Percentiles rank a stretch among this genome's conserved stretches.
Conservation (phyloP, 2,888 invertebrate species). For the Endomychus coccineus region DNA sequence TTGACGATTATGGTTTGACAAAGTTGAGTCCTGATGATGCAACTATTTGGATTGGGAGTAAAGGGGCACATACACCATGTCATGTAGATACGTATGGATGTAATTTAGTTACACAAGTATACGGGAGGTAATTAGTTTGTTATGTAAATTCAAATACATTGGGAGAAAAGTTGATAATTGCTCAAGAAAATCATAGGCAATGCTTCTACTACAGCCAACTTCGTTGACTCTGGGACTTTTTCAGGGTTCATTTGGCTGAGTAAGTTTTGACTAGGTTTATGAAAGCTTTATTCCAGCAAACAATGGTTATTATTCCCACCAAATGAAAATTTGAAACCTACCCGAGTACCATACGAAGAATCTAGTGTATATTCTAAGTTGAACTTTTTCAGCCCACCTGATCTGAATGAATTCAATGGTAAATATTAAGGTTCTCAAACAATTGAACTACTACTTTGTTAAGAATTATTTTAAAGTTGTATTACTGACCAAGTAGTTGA, state of each 20-base stretch:
- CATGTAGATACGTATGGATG: slow-evolving; percentile 93
- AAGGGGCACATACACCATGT: slow-evolving; percentile 85
- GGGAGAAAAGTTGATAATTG: too few species aligned
- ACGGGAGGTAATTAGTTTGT: slow-evolving; percentile 8
- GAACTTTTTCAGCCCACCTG: slow-evolving; percentile 65
- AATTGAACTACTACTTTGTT: slow-evolving; percentile 2
- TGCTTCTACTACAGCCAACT: too few species aligned
- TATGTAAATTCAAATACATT: too few species aligned
- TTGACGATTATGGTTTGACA: slow-evolving; percentile 65
- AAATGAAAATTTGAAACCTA: slow-evolving; percentile 61
- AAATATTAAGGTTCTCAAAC: slow-evolving; percentile 29
- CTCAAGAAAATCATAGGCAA: too few species aligned
- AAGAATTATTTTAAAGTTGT: not conserved
- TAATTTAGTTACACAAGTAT: slow-evolving; percentile 60
- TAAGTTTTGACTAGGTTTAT: slow-evolving; percentile 7
- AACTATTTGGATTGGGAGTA: slow-evolving; percentile 83
- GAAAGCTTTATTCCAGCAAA: slow-evolving; percentile 55
- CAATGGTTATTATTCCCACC: slow-evolving; percentile 90
- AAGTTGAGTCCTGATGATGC: slow-evolving; percentile 59
- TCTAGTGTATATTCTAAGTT: slow-evolving; percentile 88
- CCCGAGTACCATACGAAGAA: slow-evolving; percentile 91
- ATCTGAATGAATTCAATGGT: slow-evolving; percentile 47
- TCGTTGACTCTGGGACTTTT: too few species aligned
- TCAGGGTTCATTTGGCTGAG: too few species aligned
- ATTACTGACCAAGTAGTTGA: too few species aligned